Base-by-base conservation (phyloP, 1,140 invertebrate genomes). In the Drosophila yakuba region DNA sequence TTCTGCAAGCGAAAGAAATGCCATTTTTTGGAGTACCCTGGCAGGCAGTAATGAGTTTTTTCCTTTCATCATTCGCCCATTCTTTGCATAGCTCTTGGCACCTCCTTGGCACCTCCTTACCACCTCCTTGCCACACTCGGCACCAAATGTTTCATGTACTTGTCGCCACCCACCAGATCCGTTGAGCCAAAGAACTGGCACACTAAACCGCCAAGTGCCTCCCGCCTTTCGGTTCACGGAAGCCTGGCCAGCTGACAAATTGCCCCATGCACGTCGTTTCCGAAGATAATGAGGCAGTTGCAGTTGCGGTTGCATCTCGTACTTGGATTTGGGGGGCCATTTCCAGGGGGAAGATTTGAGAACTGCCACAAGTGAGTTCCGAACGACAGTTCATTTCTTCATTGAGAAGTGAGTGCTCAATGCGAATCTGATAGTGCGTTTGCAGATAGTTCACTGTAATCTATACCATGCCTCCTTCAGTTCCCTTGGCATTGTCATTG, bases 161-260 rank as follows among this genome's bases (percentile, higher is more conserved):
- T 63, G 15, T 48, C 41, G 25, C 63, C 67, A 36, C 63, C 63
- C 68, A 56, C 50, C 28, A 38, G 7, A 32, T 38, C 36, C 44
- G 17, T 12, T 25, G 43, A 25, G 63, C 14, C 12, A 44, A 28
- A 51, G 50, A 82, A 83, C 45, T 83, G 80, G 80, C 80, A 79
- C 80, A 83, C 83, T 61, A 83, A 83, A 78, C 80, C 75, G 62
- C 23, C 60, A 78, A 82, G 80, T 74, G 69, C 54, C 12, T 44
- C 14, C 5, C 12, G 32, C 23, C 25, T 48, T 44, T 36, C 32
- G 7, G 1, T 20, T 4, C 10, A 41, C 3, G 47, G 51, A 15
- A 25, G 59, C 54, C 47, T 55, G 56, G 64, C 43, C 61, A 41
- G 25, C 59, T 48, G 58, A 81, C 71, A 78, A 81, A 80, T 81